Percentiles rank a stretch among this genome's conserved stretches.
Evolutionary conservation across 2,888 invertebrate species (phyloP).

Genomic region (Dilophus febrilis): DNA sequence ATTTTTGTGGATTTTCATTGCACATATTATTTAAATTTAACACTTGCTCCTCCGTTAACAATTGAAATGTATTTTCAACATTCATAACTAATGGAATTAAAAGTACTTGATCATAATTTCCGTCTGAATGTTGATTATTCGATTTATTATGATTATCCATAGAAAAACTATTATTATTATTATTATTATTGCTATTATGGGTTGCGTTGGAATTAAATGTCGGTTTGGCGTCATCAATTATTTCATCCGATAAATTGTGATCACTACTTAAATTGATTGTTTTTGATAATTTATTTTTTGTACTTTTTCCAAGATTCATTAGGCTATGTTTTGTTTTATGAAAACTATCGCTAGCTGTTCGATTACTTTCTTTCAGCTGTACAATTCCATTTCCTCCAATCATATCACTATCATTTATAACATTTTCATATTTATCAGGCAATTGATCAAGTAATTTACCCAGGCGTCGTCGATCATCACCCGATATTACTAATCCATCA

Average conservation of each 20-base stretch:
- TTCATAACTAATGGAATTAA: conserved; percentile 47
- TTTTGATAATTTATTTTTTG: conserved; percentile 27
- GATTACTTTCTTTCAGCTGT: neutral
- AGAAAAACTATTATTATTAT: conserved; percentile 9
- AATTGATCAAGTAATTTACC: conserved; percentile 31
- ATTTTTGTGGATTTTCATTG: conserved; percentile 18
- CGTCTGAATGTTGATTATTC: conserved; percentile 4
- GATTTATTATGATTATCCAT: too few relatives aligned
- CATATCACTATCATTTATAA: conserved; percentile 12
- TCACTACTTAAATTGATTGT: conserved; percentile 22
- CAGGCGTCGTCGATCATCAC: conserved; percentile 31
- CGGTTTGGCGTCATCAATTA: conserved; percentile 13
- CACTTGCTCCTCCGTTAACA: conserved; percentile 49
- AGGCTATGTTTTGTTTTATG: conserved; percentile 20
- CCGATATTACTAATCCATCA: conserved; percentile 21
- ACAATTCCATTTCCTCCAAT: neutral
- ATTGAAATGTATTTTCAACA: conserved; percentile 43
- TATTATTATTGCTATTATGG: conserved; percentile 19
- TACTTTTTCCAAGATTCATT: conserved; percentile 24
- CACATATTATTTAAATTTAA: conserved; percentile 29
- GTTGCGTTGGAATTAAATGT: conserved; percentile 19
- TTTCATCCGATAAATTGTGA: neutral
- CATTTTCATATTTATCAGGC: conserved; percentile 21
- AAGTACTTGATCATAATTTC: conserved; percentile 37
- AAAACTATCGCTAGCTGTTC: neutral